phyloP scores from a whole-genome alignment of 1,140 invertebrate species.

The Asbolus verrucosus region DNA sequence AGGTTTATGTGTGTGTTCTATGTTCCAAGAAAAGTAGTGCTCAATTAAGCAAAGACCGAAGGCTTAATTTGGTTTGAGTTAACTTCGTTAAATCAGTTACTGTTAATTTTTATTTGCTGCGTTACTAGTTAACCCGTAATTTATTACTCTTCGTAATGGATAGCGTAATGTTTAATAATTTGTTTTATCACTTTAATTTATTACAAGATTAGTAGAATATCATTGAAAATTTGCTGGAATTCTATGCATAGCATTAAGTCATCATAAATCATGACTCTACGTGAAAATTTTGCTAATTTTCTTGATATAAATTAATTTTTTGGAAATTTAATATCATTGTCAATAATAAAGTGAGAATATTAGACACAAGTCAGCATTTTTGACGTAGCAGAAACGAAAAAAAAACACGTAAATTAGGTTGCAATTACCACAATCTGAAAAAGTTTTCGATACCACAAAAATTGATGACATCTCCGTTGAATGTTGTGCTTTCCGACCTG shows the following conservation, averaged over 20 bases:
- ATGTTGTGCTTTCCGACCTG: too few relatives aligned
- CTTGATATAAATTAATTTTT: neutral
- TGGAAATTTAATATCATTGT: too few relatives aligned
- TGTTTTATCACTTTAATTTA: slow-evolving; percentile 19
- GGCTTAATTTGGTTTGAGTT: slow-evolving; percentile 18
- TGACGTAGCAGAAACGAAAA: slow-evolving; percentile 3
- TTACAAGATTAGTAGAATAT: neutral
- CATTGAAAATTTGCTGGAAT: slow-evolving; percentile 9
- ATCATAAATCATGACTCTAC: too few relatives aligned
- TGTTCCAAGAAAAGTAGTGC: slow-evolving; percentile 2
- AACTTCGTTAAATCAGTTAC: slow-evolving; percentile 16
- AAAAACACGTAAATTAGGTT: slow-evolving; percentile 19
- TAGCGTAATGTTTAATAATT: slow-evolving; percentile 26
- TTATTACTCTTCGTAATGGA: slow-evolving; percentile 17
- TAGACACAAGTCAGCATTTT: neutral
- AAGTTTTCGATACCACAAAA: neutral
- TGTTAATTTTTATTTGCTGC: slow-evolving; percentile 18
- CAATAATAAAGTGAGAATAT: too few relatives aligned
- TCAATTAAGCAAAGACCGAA: slow-evolving; percentile 3
- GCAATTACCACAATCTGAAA: neutral
- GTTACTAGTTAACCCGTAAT: slow-evolving; percentile 10
- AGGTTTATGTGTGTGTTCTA: neutral
- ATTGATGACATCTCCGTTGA: too few relatives aligned
- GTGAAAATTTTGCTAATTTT: slow-evolving; percentile 11
- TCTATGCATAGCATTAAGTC: too few relatives aligned